These are phyloP conservation scores for Antheraea pernyi DNA, from an alignment of 1,140 invertebrate species.

Conservation along the genomic window DNA sequence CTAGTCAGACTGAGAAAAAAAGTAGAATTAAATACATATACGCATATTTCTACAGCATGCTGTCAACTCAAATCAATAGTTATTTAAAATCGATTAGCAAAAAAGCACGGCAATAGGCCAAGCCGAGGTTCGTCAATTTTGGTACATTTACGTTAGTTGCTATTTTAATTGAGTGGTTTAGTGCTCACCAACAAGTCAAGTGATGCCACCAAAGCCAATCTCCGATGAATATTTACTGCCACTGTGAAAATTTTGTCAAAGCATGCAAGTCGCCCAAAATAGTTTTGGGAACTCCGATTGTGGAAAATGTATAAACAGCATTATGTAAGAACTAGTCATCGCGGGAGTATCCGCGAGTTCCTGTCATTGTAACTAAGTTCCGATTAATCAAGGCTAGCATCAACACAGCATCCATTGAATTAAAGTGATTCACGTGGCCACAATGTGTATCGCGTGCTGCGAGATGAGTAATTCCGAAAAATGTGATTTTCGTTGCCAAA, in stretches of 20 bases:
- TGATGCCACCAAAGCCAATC: background rate
- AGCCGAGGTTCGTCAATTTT: no score
- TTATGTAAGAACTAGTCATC: slow-evolving; percentile 3
- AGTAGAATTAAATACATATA: no score
- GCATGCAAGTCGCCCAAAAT: background rate
- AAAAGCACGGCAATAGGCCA: no score
- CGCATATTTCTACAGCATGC: no score
- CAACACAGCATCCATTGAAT: slow-evolving; percentile 22
- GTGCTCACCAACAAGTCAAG: no score
- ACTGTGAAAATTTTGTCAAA: background rate
- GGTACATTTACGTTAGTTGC: no score
- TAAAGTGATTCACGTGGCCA: slow-evolving; percentile 41
- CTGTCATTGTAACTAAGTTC: slow-evolving; percentile 25
- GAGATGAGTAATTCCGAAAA: slow-evolving; percentile 39
- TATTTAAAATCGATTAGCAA: no score
- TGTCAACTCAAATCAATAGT: no score
- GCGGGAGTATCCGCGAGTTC: slow-evolving; percentile 1
- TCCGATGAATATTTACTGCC: no score
- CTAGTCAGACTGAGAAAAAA: no score
- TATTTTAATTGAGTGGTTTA: no score
- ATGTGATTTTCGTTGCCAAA: background rate
- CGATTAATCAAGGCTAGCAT: slow-evolving; percentile 25
- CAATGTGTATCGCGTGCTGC: slow-evolving; percentile 21
- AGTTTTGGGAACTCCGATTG: background rate
- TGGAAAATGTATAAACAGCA: background rate